Evolutionary conservation across 2,888 invertebrate genomes (phyloP), one percentile per base, ranked within the genome.

Genomic region (Salpingus planirostris): DNA sequence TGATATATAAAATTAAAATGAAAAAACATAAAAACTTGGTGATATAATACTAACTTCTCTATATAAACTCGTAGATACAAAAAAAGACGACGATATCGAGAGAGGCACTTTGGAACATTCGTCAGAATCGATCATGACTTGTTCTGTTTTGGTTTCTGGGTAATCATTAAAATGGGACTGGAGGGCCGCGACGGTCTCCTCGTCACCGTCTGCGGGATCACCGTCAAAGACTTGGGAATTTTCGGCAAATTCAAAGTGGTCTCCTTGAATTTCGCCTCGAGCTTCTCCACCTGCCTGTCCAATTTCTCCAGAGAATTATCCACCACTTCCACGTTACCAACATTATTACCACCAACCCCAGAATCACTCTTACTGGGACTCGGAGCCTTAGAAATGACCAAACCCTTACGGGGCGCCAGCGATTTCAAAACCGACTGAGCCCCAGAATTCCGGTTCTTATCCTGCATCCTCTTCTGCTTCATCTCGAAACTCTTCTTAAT

Each of bases 161-260:
- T 58, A 39, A 61, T 59, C 37, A 55, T 39, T 36, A 62, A 34
- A 29, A 53, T 52, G 2, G 62, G 60, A 47, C 62, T 62, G 8
- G 57, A 46, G 22, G 59, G 57, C 33, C 57, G 43, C 10, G 55
- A 49, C 4, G 54, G 42, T 45, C 59, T 62, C 15, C 55, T 50
- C 3, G 57, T 43, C 11, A 71, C 64, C 14, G 70, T 71, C 47
- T 85, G 84, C 7, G 84, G 82, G 52, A 86, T 85, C 31, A 87
- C 84, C 1, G 86, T 86, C 45, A 87, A 60, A 2, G 83, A 82
- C 59, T 80, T 84, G 14, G 87, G 87, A 56, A 86, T 83, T 63
- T 82, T 83, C 27, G 85, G 83, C 68, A 86, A 66, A 31, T 76
- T 65, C 57, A 70, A 60, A 31, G 68, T 60, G 25, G 68, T 59